Conservation (phyloP, 2,113 vertebrate genomes). For the Dromaius novaehollandiae region DNA sequence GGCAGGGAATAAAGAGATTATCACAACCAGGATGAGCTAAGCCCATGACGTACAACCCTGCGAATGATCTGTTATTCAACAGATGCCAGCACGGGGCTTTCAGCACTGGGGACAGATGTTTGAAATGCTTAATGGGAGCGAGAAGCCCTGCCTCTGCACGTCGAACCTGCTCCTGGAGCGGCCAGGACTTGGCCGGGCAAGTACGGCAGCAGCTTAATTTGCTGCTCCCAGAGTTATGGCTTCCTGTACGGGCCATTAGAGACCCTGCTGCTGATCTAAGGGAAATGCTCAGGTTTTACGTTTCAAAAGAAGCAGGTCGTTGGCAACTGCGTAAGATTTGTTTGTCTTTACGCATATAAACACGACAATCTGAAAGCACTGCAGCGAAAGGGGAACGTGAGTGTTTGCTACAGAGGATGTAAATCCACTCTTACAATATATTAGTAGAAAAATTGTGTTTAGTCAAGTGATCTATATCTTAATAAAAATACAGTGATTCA, state of each 20-base stretch:
- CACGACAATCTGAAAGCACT: not conserved
- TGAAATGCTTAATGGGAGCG: not conserved
- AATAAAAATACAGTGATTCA: not conserved
- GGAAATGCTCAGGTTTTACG: not conserved
- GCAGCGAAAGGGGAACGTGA: not conserved
- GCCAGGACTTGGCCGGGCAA: not conserved
- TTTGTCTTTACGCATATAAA: not conserved
- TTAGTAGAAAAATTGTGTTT: not conserved
- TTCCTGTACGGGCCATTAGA: not conserved
- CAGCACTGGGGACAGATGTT: not conserved
- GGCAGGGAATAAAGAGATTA: conserved; percentile 37
- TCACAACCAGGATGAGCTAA: conserved; percentile 18
- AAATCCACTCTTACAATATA: not conserved
- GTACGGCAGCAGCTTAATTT: not conserved
- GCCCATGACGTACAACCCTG: not conserved
- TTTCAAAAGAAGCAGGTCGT: not conserved
- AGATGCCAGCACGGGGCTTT: conserved; percentile 22
- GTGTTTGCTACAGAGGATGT: not conserved
- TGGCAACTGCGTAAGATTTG: not conserved
- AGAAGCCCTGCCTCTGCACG: not conserved
- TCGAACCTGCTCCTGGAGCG: not conserved
- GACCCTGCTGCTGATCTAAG: not conserved
- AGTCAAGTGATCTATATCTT: not conserved
- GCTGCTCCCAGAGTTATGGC: not conserved
- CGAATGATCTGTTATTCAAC: conserved; percentile 6